These are phyloP conservation scores for Jaculus jaculus DNA, from an alignment of 2,113 vertebrate genomes.

Conservation along the genomic window DNA sequence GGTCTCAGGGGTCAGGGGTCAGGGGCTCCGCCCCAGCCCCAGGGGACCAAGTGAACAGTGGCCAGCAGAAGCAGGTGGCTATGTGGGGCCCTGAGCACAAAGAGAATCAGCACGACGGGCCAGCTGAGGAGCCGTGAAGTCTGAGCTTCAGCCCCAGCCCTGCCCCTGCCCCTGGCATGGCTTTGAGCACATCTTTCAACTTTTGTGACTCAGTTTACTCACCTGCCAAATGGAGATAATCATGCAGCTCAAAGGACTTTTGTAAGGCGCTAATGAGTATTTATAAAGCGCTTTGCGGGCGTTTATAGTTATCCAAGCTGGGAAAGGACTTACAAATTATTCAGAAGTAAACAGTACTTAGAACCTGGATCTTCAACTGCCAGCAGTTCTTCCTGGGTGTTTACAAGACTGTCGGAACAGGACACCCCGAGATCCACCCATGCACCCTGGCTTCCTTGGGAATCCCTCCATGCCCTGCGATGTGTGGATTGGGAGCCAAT, in stretches of 20 bases:
- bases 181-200: conserved; percentile 74
- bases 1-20: background rate
- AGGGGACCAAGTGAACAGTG: background rate
- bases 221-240: conserved; percentile 67
- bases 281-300: conserved; percentile 63
- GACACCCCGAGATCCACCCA: background rate
- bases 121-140: conserved; percentile 67
- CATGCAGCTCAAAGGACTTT: conserved; percentile 60
- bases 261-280: conserved; percentile 73
- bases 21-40: background rate
- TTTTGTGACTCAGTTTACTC: conserved; percentile 80
- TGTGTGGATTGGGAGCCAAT: background rate
- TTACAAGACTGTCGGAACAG: background rate
- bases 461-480: accelerated
- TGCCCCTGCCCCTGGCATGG: conserved; percentile 38
- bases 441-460: background rate
- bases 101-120: background rate
- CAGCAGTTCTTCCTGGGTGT: conserved; percentile 46
- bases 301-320: conserved; percentile 65
- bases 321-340: conserved; percentile 67
- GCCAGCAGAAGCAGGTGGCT: background rate
- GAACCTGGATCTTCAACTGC: conserved; percentile 43
- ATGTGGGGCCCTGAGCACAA: background rate
- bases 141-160: conserved; percentile 51
- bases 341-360: conserved; percentile 70